A percentile compares a stretch with the other conserved stretches of the same genome.
Evolutionary conservation across 2,113 vertebrate genomes (phyloP).

Genomic region (Prolemur simus): DNA sequence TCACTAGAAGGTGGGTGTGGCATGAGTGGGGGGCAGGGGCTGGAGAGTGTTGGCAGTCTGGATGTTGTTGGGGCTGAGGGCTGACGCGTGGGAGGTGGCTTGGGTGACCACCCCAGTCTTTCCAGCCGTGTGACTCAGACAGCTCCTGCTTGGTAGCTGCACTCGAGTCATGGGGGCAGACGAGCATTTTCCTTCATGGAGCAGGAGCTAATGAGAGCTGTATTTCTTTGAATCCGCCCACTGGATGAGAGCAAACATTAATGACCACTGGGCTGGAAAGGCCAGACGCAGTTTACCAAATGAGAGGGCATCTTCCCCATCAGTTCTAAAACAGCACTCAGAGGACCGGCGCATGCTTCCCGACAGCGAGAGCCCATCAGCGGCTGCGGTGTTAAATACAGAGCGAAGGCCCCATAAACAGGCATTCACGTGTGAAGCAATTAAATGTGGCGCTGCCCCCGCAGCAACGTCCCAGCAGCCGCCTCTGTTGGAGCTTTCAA

Average conservation of each 20-base stretch:
- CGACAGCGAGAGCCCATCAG: neutral
- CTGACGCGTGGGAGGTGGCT: neutral
- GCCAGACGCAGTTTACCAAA: conserved; percentile 19
- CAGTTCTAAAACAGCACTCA: neutral
- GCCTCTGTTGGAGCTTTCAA: neutral
- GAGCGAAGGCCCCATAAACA: neutral
- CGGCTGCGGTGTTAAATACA: neutral
- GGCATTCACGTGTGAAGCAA: neutral
- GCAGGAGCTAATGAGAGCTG: conserved; percentile 52
- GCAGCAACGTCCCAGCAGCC: neutral
- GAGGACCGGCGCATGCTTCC: neutral
- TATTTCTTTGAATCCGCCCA: conserved; percentile 49
- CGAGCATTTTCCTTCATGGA: conserved; percentile 49
- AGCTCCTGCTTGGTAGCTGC: neutral
- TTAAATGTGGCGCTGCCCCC: neutral
- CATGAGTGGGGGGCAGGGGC: neutral
- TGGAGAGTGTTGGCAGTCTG: neutral
- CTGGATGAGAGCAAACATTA: conserved; percentile 56
- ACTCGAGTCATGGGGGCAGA: neutral
- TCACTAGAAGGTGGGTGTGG: too few relatives aligned
- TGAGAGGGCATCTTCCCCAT: neutral
- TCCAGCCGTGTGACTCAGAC: neutral
- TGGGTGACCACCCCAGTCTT: neutral
- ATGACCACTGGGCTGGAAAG: conserved; percentile 59
- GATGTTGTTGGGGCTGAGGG: neutral